Evolutionary conservation across 2,113 vertebrate genomes (phyloP).

Genomic region (Archilochus colubris): DNA sequence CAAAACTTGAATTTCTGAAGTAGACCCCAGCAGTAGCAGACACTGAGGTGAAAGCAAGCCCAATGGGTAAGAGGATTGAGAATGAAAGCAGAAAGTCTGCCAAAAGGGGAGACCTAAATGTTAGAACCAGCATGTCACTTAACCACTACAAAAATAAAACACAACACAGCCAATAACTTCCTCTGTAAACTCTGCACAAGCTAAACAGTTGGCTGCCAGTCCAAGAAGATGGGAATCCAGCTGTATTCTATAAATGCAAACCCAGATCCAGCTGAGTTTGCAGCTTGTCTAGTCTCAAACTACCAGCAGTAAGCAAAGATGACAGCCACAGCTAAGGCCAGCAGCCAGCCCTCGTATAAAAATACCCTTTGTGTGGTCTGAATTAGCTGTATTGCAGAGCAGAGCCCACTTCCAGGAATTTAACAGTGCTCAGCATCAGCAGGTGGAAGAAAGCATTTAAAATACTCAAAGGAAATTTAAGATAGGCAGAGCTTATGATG

Average conservation of each 20-base stretch:
- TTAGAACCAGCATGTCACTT: background rate
- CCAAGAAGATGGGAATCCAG: background rate
- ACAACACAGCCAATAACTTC: background rate
- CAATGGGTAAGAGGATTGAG: background rate
- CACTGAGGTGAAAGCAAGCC: no score
- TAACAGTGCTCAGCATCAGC: background rate
- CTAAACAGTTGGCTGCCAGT: background rate
- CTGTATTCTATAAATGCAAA: background rate
- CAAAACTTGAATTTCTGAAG: background rate
- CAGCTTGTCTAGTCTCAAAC: slow-evolving; percentile 31
- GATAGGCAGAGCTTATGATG: background rate
- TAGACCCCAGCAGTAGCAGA: background rate
- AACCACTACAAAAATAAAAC: background rate
- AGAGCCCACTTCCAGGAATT: background rate
- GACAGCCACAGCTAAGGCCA: slow-evolving; percentile 20
- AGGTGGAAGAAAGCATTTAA: background rate
- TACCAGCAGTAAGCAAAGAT: slow-evolving; percentile 6
- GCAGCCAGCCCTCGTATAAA: background rate
- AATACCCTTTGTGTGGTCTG: background rate
- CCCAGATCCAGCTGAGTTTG: slow-evolving; percentile 16
- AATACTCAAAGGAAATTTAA: background rate
- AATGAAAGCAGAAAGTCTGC: background rate
- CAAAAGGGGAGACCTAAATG: background rate
- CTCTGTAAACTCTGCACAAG: background rate
- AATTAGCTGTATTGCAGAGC: background rate